These are phyloP conservation scores for Cyclina sinensis DNA, from an alignment of 1,140 invertebrate genomes.

Conservation along the genomic window DNA sequence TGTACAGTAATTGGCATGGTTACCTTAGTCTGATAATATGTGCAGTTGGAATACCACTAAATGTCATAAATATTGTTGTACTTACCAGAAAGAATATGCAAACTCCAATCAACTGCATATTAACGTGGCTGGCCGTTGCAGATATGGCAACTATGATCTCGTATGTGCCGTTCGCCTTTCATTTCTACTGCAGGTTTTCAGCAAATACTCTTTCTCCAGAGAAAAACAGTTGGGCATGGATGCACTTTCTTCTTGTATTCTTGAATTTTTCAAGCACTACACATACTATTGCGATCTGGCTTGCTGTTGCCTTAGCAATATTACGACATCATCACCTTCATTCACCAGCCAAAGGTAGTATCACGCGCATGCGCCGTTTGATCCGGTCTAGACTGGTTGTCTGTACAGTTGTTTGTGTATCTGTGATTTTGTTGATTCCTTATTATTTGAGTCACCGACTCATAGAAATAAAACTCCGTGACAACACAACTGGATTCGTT, in stretches of 20 bases:
- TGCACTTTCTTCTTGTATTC: constrained; percentile 82
- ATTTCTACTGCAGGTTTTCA: constrained; percentile 86
- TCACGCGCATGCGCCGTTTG: constrained; percentile 89
- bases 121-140: constrained; percentile 93
- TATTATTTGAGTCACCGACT: constrained; percentile 88
- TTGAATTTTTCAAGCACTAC: constrained; percentile 92
- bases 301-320: constrained; percentile 96
- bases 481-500: constrained; percentile 64
- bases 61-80: constrained; percentile 95
- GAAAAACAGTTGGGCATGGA: constrained; percentile 78
- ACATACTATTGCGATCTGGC: constrained; percentile 97
- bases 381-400: constrained; percentile 91
- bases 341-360: constrained; percentile 89
- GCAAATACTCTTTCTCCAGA: constrained; percentile 47
- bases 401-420: constrained; percentile 90
- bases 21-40: constrained; percentile 92
- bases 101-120: constrained; percentile 94
- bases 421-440: constrained; percentile 92
- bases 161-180: constrained; percentile 94
- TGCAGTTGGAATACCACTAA: constrained; percentile 95
- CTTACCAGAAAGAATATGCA: constrained; percentile 94
- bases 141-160: constrained; percentile 96
- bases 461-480: constrained; percentile 19
- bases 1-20: constrained; percentile 89
- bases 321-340: constrained; percentile 96